Conservation (phyloP, 2,113 vertebrate species). For the Oreochromis tanganicae region DNA sequence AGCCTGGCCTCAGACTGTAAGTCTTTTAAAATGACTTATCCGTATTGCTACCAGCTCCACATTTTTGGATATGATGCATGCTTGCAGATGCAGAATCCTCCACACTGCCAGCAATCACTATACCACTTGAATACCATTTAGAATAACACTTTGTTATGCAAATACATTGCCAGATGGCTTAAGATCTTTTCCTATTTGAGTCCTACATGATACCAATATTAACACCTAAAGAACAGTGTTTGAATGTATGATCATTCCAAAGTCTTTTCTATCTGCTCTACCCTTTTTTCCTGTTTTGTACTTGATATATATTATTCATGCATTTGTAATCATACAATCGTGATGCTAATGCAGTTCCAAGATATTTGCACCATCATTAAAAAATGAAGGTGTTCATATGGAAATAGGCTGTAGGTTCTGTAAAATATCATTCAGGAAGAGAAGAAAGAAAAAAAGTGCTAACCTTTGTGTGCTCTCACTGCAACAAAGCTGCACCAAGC, state of each 20-base stretch:
- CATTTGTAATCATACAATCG: background rate
- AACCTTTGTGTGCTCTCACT: background rate
- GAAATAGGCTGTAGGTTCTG: background rate
- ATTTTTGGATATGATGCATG: background rate
- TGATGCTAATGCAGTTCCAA: background rate
- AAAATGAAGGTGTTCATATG: background rate
- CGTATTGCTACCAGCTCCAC: background rate
- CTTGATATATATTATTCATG: background rate
- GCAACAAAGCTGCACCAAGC: background rate
- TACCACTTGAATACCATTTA: conserved; percentile 5
- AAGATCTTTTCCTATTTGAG: conserved; percentile 12
- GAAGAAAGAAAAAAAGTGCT: background rate
- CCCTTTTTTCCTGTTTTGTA: background rate
- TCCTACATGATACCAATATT: conserved; percentile 5
- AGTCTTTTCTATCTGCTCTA: background rate
- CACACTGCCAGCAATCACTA: background rate
- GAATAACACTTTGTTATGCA: conserved; percentile 18
- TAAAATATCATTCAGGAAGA: background rate
- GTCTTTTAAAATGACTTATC: background rate
- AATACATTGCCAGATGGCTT: conserved; percentile 27
- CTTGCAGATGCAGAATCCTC: background rate
- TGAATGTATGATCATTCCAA: background rate
- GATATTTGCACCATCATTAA: background rate
- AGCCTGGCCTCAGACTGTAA: background rate
- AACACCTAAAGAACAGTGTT: background rate